These are phyloP conservation scores for Pseudococcus longispinus DNA, from an alignment of 2,888 invertebrate genomes.

Conservation along the genomic window DNA sequence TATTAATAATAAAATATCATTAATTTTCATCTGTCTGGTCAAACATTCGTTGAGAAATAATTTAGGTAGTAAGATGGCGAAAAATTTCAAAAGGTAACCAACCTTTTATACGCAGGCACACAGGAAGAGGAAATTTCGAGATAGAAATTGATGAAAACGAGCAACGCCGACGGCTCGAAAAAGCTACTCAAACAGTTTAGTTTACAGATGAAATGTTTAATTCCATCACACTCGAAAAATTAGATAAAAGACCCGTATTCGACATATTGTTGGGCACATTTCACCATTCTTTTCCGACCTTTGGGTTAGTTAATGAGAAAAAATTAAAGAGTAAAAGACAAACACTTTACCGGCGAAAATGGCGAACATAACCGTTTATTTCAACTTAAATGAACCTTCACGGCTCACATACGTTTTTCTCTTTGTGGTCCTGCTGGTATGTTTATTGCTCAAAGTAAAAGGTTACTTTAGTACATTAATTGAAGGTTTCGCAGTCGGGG, in stretches of 20 bases:
- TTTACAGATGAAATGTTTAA: conserved; percentile 37
- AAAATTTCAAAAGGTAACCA: background rate
- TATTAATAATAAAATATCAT: background rate
- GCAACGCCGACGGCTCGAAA: background rate
- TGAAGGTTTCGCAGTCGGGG: conserved; percentile 26
- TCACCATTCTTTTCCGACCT: conserved; percentile 21
- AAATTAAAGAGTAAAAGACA: conserved; percentile 44
- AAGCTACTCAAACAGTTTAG: conserved; percentile 5
- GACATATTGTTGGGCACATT: conserved; percentile 23
- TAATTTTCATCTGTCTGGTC: background rate
- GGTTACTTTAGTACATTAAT: conserved; percentile 44
- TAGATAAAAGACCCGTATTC: conserved; percentile 39
- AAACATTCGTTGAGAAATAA: background rate
- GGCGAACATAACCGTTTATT: conserved; percentile 46
- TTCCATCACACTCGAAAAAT: conserved; percentile 25
- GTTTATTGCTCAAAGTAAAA: conserved; percentile 46
- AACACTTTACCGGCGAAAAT: conserved; percentile 43
- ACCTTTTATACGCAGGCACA: background rate
- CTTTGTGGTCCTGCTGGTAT: conserved; percentile 39
- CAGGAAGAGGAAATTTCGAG: background rate
- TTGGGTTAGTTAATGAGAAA: conserved; percentile 39
- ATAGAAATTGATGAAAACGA: background rate
- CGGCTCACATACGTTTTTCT: conserved; percentile 36
- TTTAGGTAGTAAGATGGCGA: background rate
- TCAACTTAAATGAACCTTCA: conserved; percentile 45